phyloP scores from a whole-genome alignment of 2,797 vertebrate genomes.

The Sebastes glaucus region DNA sequence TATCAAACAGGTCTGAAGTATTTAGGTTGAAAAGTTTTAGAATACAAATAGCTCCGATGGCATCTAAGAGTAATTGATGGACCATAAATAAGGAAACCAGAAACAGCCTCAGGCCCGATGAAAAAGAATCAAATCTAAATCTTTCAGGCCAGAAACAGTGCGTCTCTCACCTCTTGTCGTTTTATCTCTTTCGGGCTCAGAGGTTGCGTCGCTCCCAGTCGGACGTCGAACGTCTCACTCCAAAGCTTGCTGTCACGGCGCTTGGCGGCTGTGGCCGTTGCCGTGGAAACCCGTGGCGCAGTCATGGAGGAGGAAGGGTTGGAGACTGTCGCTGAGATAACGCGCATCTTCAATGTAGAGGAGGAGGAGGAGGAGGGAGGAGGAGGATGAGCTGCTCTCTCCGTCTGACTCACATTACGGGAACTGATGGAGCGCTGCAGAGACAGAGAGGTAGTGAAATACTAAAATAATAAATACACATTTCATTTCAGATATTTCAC shows the following conservation, averaged over 20 bases:
- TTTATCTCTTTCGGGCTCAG: slow-evolving; percentile 95
- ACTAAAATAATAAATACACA: neutral
- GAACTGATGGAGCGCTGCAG: slow-evolving; percentile 93
- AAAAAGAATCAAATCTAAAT: no score
- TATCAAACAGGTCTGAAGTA: no score
- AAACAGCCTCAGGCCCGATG: neutral
- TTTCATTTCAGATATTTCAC: neutral
- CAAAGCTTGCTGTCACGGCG: slow-evolving; percentile 96
- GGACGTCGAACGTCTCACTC: slow-evolving; percentile 96
- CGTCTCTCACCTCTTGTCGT: slow-evolving; percentile 89
- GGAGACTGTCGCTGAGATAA: slow-evolving; percentile 45
- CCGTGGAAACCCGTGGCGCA: slow-evolving; percentile 57
- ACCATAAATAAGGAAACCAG: neutral
- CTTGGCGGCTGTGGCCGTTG: slow-evolving; percentile 83
- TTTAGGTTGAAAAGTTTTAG: no score
- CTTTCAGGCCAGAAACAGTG: neutral
- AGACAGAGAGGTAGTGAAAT: neutral
- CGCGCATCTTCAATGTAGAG: slow-evolving; percentile 28
- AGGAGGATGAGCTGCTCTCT: slow-evolving; percentile 72
- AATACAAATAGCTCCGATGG: no score
- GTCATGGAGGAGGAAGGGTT: slow-evolving; percentile 54
- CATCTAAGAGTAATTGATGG: neutral
- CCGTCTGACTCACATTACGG: slow-evolving; percentile 87
- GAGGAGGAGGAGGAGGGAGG: slow-evolving; percentile 41
- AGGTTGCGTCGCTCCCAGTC: slow-evolving; percentile 85